Base-by-base conservation (phyloP, 2,888 invertebrate genomes). In the Ophion obscuratus region DNA sequence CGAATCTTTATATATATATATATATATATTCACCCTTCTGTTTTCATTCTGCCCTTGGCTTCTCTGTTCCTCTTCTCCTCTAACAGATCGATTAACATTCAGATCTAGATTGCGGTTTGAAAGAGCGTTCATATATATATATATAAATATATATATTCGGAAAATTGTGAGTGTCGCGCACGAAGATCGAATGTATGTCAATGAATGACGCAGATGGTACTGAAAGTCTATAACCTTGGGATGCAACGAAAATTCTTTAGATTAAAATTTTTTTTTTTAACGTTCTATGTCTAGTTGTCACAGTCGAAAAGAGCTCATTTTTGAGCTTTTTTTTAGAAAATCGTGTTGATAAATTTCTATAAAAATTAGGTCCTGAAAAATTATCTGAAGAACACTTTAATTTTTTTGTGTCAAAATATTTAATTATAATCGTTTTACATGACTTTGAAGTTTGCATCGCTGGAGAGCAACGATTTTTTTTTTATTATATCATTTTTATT, bases 91-190 rank as follows among this genome's bases (percentile, higher is more conserved):
- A 73, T 61, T 66, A 68, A 68, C 27, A 79, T 79, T 74, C n/a
- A 11, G 44, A 75, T 70, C 78, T 68, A 73, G 36, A 75, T 83
- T 64, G 79, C 53, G 62, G 64, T 67, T 68, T 64, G 53, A 17
- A 53, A 14, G 47, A 47, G 47, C 66, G 31, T 24, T 68, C 10
- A 24, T 10, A 14, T 17, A 31, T n/a, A 36, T 31, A 27, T 11
- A 44, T 17, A 77, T 81, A 44, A n/a, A 75, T 44, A 66, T 27
- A 27, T 31, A 31, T 24, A 1, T 14, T 73, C 40, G 53, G 31
- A 36, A 27, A 67, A 67, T 74, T 74, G 36, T 66, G 73, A 40
- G 66, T 73, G 20, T 36, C 62, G 44, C 11, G 17, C 62, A 53
- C 53, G 14, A 53, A 53, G 53, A 53, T 53, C 53, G 53, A 70